Evolutionary conservation across 2,888 invertebrate genomes (phyloP).

Genomic region (Pterostichus niger): DNA sequence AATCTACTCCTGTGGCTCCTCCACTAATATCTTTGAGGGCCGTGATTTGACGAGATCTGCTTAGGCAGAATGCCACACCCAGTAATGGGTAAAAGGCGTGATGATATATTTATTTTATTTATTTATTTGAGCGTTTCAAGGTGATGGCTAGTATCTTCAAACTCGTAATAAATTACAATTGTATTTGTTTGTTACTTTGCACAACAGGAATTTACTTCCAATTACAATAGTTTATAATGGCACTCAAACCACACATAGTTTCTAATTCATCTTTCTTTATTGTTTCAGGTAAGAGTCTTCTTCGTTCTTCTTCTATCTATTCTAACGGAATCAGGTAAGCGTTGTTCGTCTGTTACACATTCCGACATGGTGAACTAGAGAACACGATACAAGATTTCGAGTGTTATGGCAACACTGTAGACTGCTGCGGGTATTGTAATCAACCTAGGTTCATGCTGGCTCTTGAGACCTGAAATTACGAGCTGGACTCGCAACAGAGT

Average conservation of each 20-base stretch:
- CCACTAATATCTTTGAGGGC: no score
- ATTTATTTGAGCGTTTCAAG: no score
- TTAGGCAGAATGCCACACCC: no score
- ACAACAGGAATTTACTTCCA: no score
- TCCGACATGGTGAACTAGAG: conserved; percentile 7
- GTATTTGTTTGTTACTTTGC: no score
- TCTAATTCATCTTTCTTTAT: not conserved
- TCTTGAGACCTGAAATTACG: conserved; percentile 3
- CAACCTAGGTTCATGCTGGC: not conserved
- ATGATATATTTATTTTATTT: no score
- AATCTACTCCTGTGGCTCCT: no score
- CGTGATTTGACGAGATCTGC: no score
- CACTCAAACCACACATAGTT: not conserved
- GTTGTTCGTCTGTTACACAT: not conserved
- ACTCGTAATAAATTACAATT: no score
- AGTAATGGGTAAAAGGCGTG: no score
- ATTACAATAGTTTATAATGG: no score
- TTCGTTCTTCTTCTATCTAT: not conserved
- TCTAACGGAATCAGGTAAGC: conserved; percentile 12
- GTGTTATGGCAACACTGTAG: conserved; percentile 17
- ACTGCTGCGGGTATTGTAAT: conserved; percentile 12
- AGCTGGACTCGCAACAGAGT: not conserved
- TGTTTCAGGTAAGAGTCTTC: conserved; percentile 40
- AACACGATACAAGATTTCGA: conserved; percentile 16
- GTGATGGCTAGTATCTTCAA: no score